phyloP scores from a whole-genome alignment of 2,113 vertebrate species.

The Pogonocichla stellata region DNA sequence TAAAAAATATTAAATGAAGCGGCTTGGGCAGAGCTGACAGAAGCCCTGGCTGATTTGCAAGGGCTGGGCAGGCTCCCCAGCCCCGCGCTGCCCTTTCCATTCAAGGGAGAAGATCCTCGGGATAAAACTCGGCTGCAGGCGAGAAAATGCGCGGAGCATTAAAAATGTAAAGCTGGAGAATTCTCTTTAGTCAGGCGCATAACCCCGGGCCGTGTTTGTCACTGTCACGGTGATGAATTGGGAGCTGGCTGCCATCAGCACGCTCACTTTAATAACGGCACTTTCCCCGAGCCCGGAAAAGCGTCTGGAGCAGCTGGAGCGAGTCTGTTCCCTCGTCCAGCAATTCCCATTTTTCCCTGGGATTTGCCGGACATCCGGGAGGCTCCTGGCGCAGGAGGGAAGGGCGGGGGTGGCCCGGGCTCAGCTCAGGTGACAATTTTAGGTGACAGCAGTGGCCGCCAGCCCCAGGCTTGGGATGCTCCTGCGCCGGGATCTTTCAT shows the following conservation, averaged over 20 bases:
- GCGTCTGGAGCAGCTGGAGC: conserved; percentile 47
- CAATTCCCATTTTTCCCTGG: neutral
- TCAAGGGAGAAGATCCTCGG: conserved; percentile 35
- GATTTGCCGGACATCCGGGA: neutral
- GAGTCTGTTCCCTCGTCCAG: neutral
- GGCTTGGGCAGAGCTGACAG: conserved; percentile 22
- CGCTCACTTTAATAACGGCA: neutral
- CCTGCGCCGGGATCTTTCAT: rapidly evolving
- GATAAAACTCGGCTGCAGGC: conserved; percentile 16
- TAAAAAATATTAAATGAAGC: conserved; percentile 28
- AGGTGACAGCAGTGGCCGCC: rapidly evolving
- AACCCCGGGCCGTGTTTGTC: conserved; percentile 36
- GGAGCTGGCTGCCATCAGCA: conserved; percentile 23
- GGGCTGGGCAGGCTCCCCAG: conserved; percentile 35
- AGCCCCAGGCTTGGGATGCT: rapidly evolving
- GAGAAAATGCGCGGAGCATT: conserved; percentile 23
- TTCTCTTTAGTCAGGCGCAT: conserved; percentile 48
- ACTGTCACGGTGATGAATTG: conserved; percentile 26
- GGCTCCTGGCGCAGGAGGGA: neutral
- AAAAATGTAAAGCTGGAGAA: conserved; percentile 67
- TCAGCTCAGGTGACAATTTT: neutral
- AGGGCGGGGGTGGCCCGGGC: neutral
- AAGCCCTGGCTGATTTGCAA: conserved; percentile 41
- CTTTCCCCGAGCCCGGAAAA: conserved; percentile 2
- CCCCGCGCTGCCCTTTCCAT: conserved; percentile 36